These are phyloP conservation scores for Orchesellides sinensis DNA, from an alignment of 2,888 invertebrate species.

Conservation along the genomic window DNA sequence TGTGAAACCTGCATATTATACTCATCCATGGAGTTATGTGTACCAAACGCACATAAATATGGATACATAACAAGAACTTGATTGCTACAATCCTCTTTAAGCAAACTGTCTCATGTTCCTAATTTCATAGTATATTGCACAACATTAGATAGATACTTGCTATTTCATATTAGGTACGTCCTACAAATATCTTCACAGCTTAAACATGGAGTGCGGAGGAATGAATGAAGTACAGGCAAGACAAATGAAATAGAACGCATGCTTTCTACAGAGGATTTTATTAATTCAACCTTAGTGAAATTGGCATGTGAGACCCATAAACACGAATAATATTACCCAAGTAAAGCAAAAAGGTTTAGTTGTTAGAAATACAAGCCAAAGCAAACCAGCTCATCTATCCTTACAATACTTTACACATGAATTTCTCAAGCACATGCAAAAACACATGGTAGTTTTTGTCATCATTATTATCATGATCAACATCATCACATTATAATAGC, in stretches of 20 bases:
- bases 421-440: not conserved
- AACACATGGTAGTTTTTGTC: constrained; percentile 3
- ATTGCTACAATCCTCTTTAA: constrained; percentile 34
- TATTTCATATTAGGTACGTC: too few relatives aligned
- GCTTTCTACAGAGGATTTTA: constrained; percentile 49
- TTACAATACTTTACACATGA: constrained; percentile 46
- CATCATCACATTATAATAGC: not conserved
- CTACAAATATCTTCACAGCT: too few relatives aligned
- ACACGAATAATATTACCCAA: constrained; percentile 63
- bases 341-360: constrained; percentile 53
- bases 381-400: constrained; percentile 42
- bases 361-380: too few relatives aligned
- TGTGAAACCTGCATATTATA: too few relatives aligned
- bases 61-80: constrained; percentile 10
- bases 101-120: too few relatives aligned
- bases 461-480: constrained; percentile 14
- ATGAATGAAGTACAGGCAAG: not conserved
- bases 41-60: not conserved
- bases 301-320: constrained; percentile 63
- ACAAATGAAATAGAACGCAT: constrained; percentile 39
- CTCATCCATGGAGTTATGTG: too few relatives aligned
- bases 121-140: too few relatives aligned
- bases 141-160: too few relatives aligned
- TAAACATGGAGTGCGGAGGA: too few relatives aligned
- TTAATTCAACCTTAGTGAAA: constrained; percentile 60